These are phyloP conservation scores for Ceramica pisi DNA, from an alignment of 2,888 invertebrate species.

Conservation along the genomic window DNA sequence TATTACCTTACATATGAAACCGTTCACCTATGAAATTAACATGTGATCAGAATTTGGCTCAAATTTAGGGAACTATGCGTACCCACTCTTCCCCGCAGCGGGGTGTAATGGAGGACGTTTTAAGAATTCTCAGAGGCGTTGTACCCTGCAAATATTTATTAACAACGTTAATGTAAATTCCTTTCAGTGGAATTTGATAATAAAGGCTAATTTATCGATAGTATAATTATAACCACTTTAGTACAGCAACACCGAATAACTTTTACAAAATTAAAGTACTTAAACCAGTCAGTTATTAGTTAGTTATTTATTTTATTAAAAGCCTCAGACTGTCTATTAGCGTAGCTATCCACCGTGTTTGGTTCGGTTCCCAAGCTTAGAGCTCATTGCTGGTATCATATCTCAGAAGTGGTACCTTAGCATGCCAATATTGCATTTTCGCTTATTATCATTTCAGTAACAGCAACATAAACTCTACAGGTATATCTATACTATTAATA, in stretches of 20 bases:
- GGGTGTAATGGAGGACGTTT: constrained; percentile 6
- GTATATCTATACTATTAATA: too few relatives aligned
- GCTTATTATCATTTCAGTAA: background rate
- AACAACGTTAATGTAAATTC: constrained; percentile 27
- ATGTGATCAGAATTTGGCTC: constrained; percentile 15
- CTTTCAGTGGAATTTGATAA: constrained; percentile 19
- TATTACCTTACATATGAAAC: background rate
- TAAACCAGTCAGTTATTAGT: constrained; percentile 1
- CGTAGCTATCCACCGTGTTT: background rate
- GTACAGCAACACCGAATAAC: constrained; percentile 1
- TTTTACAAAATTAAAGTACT: background rate
- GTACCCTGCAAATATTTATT: constrained; percentile 10
- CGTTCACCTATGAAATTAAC: constrained; percentile 29
- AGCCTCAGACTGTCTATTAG: background rate
- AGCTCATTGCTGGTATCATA: background rate
- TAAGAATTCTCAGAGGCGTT: constrained; percentile 9
- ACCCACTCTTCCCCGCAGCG: background rate
- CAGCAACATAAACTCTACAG: background rate
- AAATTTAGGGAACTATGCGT: background rate
- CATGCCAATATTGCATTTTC: background rate
- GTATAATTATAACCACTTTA: constrained; percentile 9
- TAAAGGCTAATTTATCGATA: constrained; percentile 23
- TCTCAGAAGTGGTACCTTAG: background rate
- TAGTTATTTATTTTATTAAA: too few relatives aligned
- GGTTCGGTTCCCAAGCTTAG: background rate